Conservation (phyloP, 2,888 invertebrate species). For the Netelia virgata region DNA sequence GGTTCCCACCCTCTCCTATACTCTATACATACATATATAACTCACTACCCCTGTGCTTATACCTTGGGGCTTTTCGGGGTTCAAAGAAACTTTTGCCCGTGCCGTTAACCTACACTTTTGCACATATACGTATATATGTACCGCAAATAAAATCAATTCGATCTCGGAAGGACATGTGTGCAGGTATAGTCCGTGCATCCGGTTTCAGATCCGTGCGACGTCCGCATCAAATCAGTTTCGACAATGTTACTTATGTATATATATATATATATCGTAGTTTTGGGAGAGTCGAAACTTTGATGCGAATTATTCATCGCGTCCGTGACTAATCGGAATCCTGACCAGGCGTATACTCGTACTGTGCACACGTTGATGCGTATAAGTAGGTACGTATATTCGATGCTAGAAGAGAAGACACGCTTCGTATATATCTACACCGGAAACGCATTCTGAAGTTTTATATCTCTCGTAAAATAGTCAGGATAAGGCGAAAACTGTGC, state of each 20-base stretch:
- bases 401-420: not conserved
- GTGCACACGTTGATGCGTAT: not conserved
- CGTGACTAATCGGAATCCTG: conserved; percentile 47
- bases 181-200: conserved; percentile 33
- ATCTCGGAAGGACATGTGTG: conserved; percentile 28
- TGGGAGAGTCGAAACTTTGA: conserved; percentile 26
- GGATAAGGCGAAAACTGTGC: not conserved
- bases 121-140: conserved; percentile 10
- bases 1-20: conserved; percentile 62
- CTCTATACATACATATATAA: conserved; percentile 8
- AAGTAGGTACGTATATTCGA: not conserved
- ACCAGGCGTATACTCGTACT: conserved; percentile 24
- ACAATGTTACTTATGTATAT: not conserved
- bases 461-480: conserved; percentile 67
- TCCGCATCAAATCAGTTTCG: not conserved
- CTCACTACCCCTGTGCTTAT: conserved; percentile 29
- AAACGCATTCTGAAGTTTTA: conserved; percentile 63
- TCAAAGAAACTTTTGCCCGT: conserved; percentile 66
- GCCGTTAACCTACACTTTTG: conserved; percentile 8
- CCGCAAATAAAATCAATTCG: conserved; percentile 66
- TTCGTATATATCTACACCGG: conserved; percentile 39
- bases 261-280: not conserved
- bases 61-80: conserved; percentile 64
- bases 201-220: conserved; percentile 15
- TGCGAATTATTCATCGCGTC: conserved; percentile 57